Percentiles rank a stretch among this genome's conserved stretches.
Evolutionary conservation across 2,888 invertebrate genomes (phyloP).

Genomic region (Eubasilissa splendida): DNA sequence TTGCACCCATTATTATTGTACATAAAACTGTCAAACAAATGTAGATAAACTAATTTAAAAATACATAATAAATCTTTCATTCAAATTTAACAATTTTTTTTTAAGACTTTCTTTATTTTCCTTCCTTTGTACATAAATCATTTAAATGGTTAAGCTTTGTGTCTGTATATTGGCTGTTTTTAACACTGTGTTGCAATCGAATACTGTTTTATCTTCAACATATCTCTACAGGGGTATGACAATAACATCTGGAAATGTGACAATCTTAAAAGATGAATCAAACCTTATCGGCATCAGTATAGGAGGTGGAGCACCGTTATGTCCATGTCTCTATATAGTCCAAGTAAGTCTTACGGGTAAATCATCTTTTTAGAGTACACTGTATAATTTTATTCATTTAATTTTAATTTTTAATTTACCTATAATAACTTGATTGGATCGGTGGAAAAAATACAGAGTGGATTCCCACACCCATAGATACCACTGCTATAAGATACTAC

Average conservation of each 20-base stretch:
- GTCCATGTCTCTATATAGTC: constrained; percentile 98
- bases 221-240: constrained; percentile 91
- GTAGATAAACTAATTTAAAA: constrained; percentile 20
- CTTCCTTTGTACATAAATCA: constrained; percentile 33
- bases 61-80: not conserved
- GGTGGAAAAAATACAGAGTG: too few species aligned
- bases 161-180: not conserved
- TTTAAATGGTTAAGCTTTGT: not conserved
- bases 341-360: constrained; percentile 75
- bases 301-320: constrained; percentile 95
- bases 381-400: not conserved
- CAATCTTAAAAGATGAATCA: constrained; percentile 92
- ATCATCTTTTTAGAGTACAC: too few species aligned
- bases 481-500: too few species aligned
- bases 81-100: constrained; percentile 10
- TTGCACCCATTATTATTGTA: constrained; percentile 30
- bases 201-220: constrained; percentile 2
- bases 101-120: not conserved
- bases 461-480: too few species aligned
- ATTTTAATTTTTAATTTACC: not conserved
- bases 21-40: not conserved
- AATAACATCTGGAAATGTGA: constrained; percentile 93
- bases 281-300: constrained; percentile 98
- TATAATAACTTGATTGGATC: too few species aligned
- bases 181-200: constrained; percentile 39